Evolutionary conservation across 1,140 invertebrate species (phyloP), one percentile per base, ranked within the genome.

Genomic region (Drosophila pallidifrons): DNA sequence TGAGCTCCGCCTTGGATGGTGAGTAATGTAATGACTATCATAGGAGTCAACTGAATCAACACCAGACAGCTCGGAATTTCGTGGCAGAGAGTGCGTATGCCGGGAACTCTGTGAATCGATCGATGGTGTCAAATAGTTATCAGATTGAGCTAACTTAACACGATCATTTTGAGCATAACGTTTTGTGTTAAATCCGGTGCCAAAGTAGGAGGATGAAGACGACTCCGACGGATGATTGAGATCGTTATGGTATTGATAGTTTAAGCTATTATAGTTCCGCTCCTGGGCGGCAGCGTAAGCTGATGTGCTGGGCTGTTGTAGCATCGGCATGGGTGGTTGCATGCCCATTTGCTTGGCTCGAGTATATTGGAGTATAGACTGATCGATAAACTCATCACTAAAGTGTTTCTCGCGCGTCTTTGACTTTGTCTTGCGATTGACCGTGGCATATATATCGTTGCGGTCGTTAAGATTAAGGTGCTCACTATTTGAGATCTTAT

Each of bases 1-100:
- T 10, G 93, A 94, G 6, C 68, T 92, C 2, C 77, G 85, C 32
- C 91, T 76, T 6, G 92, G 91, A 68, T 92, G 85, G 70, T 93
- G 91, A 10, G 91, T 92, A 8, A 91, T 82, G 32, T 92, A 92
- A 49, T 93, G 92, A 67, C 92, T 92, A 13, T 93, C 92, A 47
- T 93, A 93, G 1, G 92, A 92, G 15, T 93, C 92, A 3, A 92
- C 88, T 4, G 92, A 93, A 63, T 93, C 90, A 5, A 92, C 90
- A 7, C 91, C 91, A 10, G 92, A 93, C 0, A 92, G 49, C 52
- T 92, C 92, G 0, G 88, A 92, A 45, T 92, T 92, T n/a, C 90
- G 76, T 1, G 92, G 92, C 63, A 93, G 73, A 1, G 92, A 92
- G 57, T 92, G 90, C 1, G 92, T 92, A 64, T 83, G 90, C 10